Evolutionary conservation across 2,888 invertebrate genomes (phyloP).

Genomic region (Nomada lathburiana): DNA sequence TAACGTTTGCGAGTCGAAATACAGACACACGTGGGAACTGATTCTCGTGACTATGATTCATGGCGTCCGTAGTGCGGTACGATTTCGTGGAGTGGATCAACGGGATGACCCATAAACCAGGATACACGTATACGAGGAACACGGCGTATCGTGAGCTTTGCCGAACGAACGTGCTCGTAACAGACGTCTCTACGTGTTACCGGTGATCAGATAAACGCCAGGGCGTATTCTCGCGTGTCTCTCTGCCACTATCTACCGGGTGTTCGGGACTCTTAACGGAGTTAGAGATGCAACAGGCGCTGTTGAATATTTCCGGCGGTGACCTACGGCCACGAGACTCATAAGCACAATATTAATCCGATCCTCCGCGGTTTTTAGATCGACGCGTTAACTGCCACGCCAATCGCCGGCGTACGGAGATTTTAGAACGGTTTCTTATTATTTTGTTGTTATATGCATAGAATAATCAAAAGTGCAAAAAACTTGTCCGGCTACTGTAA

Average conservation of each 20-base stretch:
- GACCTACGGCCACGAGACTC: too few species aligned
- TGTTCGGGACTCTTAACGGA: background rate
- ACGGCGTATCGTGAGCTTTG: conserved; percentile 39
- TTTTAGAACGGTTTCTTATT: too few species aligned
- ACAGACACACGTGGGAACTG: background rate
- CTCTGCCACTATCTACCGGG: conserved; percentile 17
- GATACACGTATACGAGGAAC: conserved; percentile 51
- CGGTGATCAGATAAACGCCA: conserved; percentile 70
- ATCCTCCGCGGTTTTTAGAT: too few species aligned
- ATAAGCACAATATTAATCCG: too few species aligned
- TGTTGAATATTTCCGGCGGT: too few species aligned
- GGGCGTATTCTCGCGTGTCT: conserved; percentile 52
- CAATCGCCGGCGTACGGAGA: too few species aligned
- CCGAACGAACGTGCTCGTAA: conserved; percentile 61
- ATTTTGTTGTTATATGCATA: too few species aligned
- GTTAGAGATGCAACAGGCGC: conserved; percentile 14
- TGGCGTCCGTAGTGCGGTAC: conserved; percentile 17
- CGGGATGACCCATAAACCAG: conserved; percentile 74
- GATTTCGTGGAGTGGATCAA: conserved; percentile 59
- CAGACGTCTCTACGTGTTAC: conserved; percentile 65
- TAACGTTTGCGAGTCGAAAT: conserved; percentile 4
- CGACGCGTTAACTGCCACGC: too few species aligned
- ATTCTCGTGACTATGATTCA: conserved; percentile 40
- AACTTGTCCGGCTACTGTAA: too few species aligned
- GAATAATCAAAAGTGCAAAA: too few species aligned